These are phyloP conservation scores for Platycheirus albimanus DNA, from an alignment of 2,888 invertebrate genomes.

Conservation along the genomic window DNA sequence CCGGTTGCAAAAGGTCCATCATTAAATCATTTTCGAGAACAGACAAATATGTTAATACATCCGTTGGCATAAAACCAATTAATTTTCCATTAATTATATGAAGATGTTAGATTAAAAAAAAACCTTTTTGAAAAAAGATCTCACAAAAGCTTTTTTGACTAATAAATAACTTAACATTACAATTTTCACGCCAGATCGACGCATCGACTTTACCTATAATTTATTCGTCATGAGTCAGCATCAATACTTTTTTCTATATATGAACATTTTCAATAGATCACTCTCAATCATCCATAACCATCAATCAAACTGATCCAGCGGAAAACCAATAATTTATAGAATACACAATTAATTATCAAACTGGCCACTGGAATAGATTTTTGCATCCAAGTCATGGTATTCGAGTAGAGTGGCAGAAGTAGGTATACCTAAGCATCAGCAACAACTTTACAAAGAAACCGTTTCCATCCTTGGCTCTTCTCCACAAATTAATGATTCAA, in stretches of 20 bases:
- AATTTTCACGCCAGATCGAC: conserved; percentile 13
- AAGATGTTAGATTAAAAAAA: too few species aligned
- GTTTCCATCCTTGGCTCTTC: conserved; percentile 29
- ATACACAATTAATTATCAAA: conserved; percentile 41
- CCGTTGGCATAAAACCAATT: too few species aligned
- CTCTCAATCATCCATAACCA: conserved; percentile 19
- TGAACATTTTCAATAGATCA: neutral
- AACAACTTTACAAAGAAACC: neutral
- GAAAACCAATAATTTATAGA: conserved; percentile 27
- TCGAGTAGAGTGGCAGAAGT: too few species aligned
- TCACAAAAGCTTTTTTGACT: neutral
- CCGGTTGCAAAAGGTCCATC: too few species aligned
- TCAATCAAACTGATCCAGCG: conserved; percentile 26
- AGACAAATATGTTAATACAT: too few species aligned
- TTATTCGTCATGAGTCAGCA: conserved; percentile 15
- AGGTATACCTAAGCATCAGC: too few species aligned
- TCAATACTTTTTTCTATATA: neutral
- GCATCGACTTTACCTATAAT: neutral
- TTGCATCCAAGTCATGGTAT: conserved; percentile 51
- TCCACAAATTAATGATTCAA: conserved; percentile 44
- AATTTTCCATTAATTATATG: too few species aligned
- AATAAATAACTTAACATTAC: neutral
- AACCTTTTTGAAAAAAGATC: neutral
- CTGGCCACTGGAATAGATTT: neutral
- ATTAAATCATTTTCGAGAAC: too few species aligned